phyloP scores from a whole-genome alignment of 2,888 invertebrate genomes.

The Epistrophe grossulariae region DNA sequence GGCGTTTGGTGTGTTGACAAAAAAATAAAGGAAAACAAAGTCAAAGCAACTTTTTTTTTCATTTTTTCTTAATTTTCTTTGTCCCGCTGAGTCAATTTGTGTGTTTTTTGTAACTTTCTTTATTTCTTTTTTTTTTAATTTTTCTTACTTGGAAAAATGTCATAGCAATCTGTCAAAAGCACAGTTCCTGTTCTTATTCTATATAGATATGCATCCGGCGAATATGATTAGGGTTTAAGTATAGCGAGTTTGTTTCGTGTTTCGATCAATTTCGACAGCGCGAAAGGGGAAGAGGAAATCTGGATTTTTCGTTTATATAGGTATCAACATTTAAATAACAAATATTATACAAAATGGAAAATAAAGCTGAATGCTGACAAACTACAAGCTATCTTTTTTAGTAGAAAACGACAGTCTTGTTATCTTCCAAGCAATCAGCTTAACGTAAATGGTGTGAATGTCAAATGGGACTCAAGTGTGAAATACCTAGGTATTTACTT shows the following conservation, averaged over 20 bases:
- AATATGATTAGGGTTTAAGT: background rate
- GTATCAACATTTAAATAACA: background rate
- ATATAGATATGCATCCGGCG: background rate
- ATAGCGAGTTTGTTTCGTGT: background rate
- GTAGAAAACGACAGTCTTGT: too few relatives aligned
- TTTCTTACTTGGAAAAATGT: background rate
- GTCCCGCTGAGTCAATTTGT: slow-evolving; percentile 20
- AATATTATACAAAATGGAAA: too few relatives aligned
- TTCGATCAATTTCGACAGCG: background rate
- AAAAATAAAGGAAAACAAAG: background rate
- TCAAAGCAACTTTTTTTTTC: background rate
- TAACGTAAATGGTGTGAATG: too few relatives aligned
- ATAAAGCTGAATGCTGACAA: too few relatives aligned
- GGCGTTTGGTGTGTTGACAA: background rate
- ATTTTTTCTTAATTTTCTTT: slow-evolving; percentile 3
- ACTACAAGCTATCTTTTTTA: too few relatives aligned
- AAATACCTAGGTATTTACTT: too few relatives aligned
- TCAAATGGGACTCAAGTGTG: too few relatives aligned
- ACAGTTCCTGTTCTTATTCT: background rate
- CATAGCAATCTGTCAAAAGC: slow-evolving; percentile 4
- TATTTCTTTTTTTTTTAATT: background rate
- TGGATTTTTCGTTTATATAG: background rate
- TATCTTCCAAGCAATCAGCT: too few relatives aligned
- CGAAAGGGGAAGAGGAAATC: background rate
- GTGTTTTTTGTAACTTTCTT: background rate